phyloP scores from a whole-genome alignment of 1,140 invertebrate genomes.

The Drosophila nigromelanica region DNA sequence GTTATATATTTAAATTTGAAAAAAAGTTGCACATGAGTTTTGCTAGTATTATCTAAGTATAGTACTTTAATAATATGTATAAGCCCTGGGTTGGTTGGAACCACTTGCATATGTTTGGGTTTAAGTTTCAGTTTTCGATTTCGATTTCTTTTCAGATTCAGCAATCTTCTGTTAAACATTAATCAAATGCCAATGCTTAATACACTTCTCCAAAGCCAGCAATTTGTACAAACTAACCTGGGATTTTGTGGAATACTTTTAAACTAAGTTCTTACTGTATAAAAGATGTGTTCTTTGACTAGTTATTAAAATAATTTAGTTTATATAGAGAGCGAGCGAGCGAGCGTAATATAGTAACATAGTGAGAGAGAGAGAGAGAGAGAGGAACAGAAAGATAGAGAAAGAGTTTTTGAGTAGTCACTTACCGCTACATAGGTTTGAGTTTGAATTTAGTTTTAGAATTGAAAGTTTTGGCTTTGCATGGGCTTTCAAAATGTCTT shows the following conservation, averaged over 20 bases:
- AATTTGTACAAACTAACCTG: constrained; percentile 57
- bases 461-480: constrained; percentile 47
- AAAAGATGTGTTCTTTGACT: constrained; percentile 41
- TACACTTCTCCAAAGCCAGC: constrained; percentile 43
- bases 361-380: constrained; percentile 62
- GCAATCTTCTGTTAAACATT: constrained; percentile 28
- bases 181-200: constrained; percentile 48
- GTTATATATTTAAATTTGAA: constrained; percentile 63
- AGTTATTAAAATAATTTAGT: constrained; percentile 41
- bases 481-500: constrained; percentile 65
- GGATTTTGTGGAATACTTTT: constrained; percentile 31
- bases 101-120: constrained; percentile 58
- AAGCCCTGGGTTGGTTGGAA: constrained; percentile 73
- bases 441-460: constrained; percentile 35
- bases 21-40: constrained; percentile 34
- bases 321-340: constrained; percentile 47
- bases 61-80: constrained; percentile 38
- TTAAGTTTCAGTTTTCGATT: constrained; percentile 28
- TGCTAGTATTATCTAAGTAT: constrained; percentile 46
- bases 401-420: constrained; percentile 65
- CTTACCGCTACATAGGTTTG: constrained; percentile 68
- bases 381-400: constrained; percentile 61
- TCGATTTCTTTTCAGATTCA: constrained; percentile 48
- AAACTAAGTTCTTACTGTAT: constrained; percentile 24
- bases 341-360: constrained; percentile 57